Percentiles rank a stretch among this genome's conserved stretches.
Evolutionary conservation across 2,113 vertebrate species (phyloP).

Genomic region (Oxyruncus cristatus): DNA sequence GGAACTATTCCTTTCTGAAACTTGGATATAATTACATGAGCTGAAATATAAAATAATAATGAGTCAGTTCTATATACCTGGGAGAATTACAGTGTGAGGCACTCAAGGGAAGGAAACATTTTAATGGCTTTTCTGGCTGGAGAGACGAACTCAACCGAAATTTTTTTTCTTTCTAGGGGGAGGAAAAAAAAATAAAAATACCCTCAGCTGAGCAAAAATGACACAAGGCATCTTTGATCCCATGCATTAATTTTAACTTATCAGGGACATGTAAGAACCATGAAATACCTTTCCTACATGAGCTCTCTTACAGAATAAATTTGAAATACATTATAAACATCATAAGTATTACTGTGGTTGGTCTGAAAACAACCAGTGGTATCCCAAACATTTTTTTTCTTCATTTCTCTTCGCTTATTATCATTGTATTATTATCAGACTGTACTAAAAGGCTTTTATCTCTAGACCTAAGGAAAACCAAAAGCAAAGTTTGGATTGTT

Average conservation of each 20-base stretch:
- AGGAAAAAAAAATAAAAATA: background rate
- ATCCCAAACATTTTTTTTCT: background rate
- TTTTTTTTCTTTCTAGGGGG: background rate
- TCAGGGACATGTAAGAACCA: background rate
- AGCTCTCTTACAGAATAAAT: background rate
- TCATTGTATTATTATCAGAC: background rate
- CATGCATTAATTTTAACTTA: background rate
- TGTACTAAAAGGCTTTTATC: background rate
- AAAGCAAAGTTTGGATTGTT: background rate
- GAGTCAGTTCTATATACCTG: conserved; percentile 42
- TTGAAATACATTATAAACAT: background rate
- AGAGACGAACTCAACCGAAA: conserved; percentile 1
- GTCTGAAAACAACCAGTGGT: background rate
- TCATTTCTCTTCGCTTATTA: background rate
- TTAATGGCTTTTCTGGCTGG: conserved; percentile 49
- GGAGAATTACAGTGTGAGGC: conserved; percentile 31
- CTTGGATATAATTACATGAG: conserved; percentile 36
- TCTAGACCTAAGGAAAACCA: background rate
- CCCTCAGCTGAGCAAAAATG: background rate
- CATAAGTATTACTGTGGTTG: background rate
- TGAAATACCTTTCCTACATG: background rate
- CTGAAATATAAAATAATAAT: conserved; percentile 61
- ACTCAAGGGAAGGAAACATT: conserved; percentile 20
- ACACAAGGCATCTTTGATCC: background rate
- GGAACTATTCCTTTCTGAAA: conserved; percentile 30